phyloP scores from a whole-genome alignment of 2,797 vertebrate species.

The Prunella strophiata region DNA sequence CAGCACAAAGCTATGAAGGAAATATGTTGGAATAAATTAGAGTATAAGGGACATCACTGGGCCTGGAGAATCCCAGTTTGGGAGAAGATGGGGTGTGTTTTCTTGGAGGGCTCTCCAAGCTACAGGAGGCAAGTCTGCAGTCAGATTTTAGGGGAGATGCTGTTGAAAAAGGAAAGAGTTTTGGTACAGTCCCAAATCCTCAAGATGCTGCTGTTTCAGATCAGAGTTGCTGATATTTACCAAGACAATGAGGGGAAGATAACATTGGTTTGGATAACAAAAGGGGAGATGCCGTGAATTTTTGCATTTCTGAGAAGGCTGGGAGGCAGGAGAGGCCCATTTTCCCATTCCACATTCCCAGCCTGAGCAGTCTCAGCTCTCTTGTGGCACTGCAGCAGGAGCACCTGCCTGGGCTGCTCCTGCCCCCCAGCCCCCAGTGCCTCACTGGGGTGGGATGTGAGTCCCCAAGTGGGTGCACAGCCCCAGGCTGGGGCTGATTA shows the following conservation, averaged over 20 bases:
- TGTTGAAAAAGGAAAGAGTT: not conserved
- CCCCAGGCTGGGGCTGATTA: conserved; percentile 11
- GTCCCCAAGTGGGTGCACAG: not conserved
- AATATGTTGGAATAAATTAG: not conserved
- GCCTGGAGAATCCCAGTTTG: not conserved
- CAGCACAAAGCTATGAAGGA: not conserved
- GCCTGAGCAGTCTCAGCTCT: not conserved
- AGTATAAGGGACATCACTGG: not conserved
- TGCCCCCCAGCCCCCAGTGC: not conserved
- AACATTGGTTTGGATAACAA: not conserved
- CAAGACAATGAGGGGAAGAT: not conserved
- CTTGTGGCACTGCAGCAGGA: not conserved
- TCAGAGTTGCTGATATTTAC: not conserved
- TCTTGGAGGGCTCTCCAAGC: not conserved
- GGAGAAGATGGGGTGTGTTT: not conserved
- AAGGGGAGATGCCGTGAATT: not conserved
- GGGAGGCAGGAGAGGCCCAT: not conserved
- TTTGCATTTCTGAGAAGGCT: not conserved
- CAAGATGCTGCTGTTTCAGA: not conserved
- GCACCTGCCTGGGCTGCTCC: not conserved
- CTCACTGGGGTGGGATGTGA: not conserved
- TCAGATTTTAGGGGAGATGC: not conserved
- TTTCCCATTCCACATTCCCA: not conserved
- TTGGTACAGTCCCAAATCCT: not conserved
- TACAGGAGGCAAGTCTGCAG: not conserved